A percentile compares a stretch with the other conserved stretches of the same genome.
phyloP scores from a whole-genome alignment of 1,140 invertebrate species.

The Drosophila arizonae region DNA sequence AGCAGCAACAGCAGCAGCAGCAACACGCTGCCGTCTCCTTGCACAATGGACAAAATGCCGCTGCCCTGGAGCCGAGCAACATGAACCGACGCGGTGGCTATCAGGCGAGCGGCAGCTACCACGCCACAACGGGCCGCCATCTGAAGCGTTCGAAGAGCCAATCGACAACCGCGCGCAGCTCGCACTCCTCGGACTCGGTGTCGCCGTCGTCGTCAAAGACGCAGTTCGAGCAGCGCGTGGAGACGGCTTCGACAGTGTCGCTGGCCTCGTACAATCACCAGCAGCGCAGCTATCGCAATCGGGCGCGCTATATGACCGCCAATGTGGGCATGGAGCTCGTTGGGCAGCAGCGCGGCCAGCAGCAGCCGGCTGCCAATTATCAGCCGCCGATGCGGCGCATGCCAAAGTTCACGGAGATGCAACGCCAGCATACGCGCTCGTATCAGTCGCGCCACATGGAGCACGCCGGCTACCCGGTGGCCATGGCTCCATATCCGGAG shows the following conservation, averaged over 20 bases:
- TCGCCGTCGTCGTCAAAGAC: slow-evolving; percentile 59
- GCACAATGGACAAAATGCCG: slow-evolving; percentile 3
- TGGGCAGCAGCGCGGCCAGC: neutral
- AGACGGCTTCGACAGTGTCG: slow-evolving; percentile 9
- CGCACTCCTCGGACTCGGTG: slow-evolving; percentile 57
- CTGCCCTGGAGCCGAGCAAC: slow-evolving; percentile 1
- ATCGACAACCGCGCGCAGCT: slow-evolving; percentile 22
- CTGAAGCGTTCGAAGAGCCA: slow-evolving; percentile 40
- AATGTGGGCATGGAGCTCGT: slow-evolving; percentile 12
- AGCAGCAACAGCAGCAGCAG: neutral
- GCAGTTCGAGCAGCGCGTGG: slow-evolving; percentile 29
- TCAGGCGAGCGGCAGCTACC: slow-evolving; percentile 11
- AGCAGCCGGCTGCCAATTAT: slow-evolving; percentile 6
- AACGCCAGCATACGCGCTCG: slow-evolving; percentile 33
- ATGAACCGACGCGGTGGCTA: slow-evolving; percentile 21
- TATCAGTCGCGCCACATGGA: slow-evolving; percentile 61
- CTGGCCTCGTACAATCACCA: slow-evolving; percentile 28
- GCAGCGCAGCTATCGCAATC: slow-evolving; percentile 56
- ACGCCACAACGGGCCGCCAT: neutral
- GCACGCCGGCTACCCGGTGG: slow-evolving; percentile 9
- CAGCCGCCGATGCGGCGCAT: slow-evolving; percentile 15
- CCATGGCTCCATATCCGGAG: neutral
- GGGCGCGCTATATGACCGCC: slow-evolving; percentile 40
- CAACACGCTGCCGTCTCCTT: neutral
- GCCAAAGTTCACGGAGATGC: slow-evolving; percentile 7